A percentile compares a stretch with the other conserved stretches of the same genome.
Evolutionary conservation across 2,888 invertebrate genomes (phyloP).

Genomic region (Hypsopygia costalis): DNA sequence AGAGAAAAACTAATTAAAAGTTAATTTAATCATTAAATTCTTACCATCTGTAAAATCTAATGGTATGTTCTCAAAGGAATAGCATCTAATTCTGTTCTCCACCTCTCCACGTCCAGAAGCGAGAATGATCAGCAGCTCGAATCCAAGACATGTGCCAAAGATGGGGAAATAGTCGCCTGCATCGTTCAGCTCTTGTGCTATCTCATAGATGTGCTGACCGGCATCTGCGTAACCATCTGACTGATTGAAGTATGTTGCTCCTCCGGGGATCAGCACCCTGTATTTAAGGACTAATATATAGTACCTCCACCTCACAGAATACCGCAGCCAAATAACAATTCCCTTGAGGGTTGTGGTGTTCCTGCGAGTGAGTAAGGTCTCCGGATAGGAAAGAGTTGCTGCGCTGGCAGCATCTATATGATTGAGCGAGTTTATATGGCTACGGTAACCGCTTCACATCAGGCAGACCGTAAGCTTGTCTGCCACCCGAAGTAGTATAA

Average conservation of each 20-base stretch:
- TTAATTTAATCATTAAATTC: constrained; percentile 8
- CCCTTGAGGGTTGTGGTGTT: too few relatives aligned
- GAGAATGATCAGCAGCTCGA: constrained; percentile 87
- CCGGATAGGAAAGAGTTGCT: too few relatives aligned
- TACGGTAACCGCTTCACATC: too few relatives aligned
- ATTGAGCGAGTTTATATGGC: too few relatives aligned
- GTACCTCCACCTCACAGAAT: too few relatives aligned
- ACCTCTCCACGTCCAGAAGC: constrained; percentile 63
- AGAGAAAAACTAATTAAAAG: too few relatives aligned
- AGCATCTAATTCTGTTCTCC: constrained; percentile 83
- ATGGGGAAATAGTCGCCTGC: constrained; percentile 89
- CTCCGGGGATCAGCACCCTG: constrained; percentile 92
- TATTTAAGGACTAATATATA: too few relatives aligned
- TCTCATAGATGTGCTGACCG: constrained; percentile 84
- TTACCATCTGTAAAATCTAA: constrained; percentile 85
- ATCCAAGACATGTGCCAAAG: constrained; percentile 94
- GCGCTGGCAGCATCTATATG: too few relatives aligned
- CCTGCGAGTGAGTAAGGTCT: too few relatives aligned
- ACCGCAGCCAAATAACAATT: too few relatives aligned
- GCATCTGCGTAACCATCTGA: constrained; percentile 89
- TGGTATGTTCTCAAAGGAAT: constrained; percentile 82
- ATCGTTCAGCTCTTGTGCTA: constrained; percentile 85
- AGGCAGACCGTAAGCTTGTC: too few relatives aligned
- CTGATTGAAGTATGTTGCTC: constrained; percentile 85
- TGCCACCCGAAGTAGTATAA: too few relatives aligned